Evolutionary conservation across 2,113 vertebrate genomes (phyloP).

Genomic region (Delphinus delphis): DNA sequence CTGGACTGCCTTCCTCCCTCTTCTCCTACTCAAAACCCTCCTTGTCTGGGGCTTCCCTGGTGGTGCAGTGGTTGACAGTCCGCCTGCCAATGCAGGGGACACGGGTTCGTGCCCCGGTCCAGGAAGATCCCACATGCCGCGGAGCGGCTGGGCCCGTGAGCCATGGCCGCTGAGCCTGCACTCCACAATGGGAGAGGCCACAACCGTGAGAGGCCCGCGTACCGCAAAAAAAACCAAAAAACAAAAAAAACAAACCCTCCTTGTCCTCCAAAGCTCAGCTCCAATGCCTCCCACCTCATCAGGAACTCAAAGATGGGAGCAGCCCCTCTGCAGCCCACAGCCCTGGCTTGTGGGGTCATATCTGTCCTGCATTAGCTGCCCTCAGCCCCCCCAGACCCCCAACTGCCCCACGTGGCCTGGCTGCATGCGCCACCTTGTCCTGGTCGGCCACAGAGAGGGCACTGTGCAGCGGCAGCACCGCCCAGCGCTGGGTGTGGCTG

Average conservation of each 20-base stretch:
- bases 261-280: background rate
- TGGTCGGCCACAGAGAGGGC: slow-evolving; percentile 91
- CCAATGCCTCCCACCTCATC: background rate
- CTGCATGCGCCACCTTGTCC: slow-evolving; percentile 86
- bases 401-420: rapidly evolving
- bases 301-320: background rate
- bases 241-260: background rate
- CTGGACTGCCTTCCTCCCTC: background rate
- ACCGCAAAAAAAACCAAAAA: too few relatives aligned
- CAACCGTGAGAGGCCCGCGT: too few relatives aligned
- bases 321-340: rapidly evolving
- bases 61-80: too few relatives aligned
- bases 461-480: slow-evolving; percentile 92
- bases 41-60: too few relatives aligned
- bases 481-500: slow-evolving; percentile 89
- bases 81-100: too few relatives aligned
- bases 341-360: rapidly evolving
- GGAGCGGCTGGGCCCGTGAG: too few relatives aligned
- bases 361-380: background rate
- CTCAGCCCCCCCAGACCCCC: rapidly evolving
- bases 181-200: too few relatives aligned
- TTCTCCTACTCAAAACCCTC: background rate
- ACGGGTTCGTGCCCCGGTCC: too few relatives aligned
- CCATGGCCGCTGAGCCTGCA: too few relatives aligned
- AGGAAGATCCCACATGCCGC: too few relatives aligned